A percentile compares a stretch with the other conserved stretches of the same genome.
Conservation (phyloP, 2,113 vertebrate species). For the Cavia porcellus region DNA sequence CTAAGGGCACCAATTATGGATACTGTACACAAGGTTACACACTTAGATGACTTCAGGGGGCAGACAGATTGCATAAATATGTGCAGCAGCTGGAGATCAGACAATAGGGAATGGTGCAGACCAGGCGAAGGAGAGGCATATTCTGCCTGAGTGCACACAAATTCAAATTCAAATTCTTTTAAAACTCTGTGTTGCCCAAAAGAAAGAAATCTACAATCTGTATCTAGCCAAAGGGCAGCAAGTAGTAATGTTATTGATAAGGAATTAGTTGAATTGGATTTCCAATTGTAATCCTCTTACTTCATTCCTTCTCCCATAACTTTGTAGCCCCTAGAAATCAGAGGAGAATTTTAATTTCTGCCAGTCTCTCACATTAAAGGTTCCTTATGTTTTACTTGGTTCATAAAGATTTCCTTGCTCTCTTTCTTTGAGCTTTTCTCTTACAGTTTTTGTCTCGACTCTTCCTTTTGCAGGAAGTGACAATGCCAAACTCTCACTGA, state of each 20-base stretch:
- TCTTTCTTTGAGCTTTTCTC: conserved; percentile 21
- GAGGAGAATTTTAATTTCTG: background rate
- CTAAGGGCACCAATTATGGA: background rate
- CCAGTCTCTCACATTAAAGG: background rate
- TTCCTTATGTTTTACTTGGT: background rate
- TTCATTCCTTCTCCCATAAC: background rate
- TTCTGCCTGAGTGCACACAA: background rate
- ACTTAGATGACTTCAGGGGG: background rate
- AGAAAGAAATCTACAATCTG: background rate
- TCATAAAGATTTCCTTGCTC: background rate
- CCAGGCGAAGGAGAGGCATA: background rate
- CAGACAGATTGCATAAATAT: background rate
- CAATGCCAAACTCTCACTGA: conserved; percentile 97
- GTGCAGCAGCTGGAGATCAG: background rate
- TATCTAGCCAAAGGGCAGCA: background rate
- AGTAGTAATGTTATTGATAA: background rate
- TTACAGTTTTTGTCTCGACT: conserved; percentile 78
- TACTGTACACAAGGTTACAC: background rate
- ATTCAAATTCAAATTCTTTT: background rate
- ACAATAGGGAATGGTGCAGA: background rate
- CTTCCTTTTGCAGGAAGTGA: conserved; percentile 92
- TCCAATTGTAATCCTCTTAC: background rate
- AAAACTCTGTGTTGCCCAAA: background rate
- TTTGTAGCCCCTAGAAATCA: background rate
- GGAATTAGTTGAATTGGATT: background rate